Base-by-base conservation (phyloP, 1,140 invertebrate genomes). In the Stegodyphus dumicola region DNA sequence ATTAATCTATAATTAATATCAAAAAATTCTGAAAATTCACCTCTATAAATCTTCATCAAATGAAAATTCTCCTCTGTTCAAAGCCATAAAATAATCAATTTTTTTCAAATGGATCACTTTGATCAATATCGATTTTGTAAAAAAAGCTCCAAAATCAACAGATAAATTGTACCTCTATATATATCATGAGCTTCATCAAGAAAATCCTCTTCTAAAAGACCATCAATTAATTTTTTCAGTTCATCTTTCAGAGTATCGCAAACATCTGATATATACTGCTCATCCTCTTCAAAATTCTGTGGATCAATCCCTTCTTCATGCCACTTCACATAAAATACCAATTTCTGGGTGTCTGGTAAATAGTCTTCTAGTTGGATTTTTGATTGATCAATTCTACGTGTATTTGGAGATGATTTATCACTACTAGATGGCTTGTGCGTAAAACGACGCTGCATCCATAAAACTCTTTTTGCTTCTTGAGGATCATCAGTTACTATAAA, bases 261-360 rank as follows among this genome's bases (percentile, higher is more conserved):
- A 49, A 94, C 90, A 69, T 93, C 92, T 53, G 93, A 91, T 56
- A 94, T 89, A 88, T 94, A 93, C 54, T 93, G 91, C 79, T 91
- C 91, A 89, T 95, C 93, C 86, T 93, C 92, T 60, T 93, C 91
- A 74, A 85, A 76, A 76, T 90, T 89, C 52, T 90, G 89, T 6
- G 90, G 87, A 84, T 91, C 90, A 51, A 93, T 87, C 5, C 93
- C 93, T 51, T 91, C 91, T 76, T 91, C 90, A n/a, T 90, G 90
- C 91, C 92, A 93, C 80, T 92, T 92, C 17, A 93, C 91, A 85
- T 92, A 90, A 86, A 93, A 91, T 18, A 93, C 91, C 10, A 94
- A 91, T 13, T 94, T 93, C 88, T 94, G 93, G 85, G 92, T 92
- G 76, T 94, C 93, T 66, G 91, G 90, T 54, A 94, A 88, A 89